A percentile compares a stretch with the other conserved stretches of the same genome.
Conservation (phyloP, 2,113 vertebrate genomes). For the Pachyramphus minor region DNA sequence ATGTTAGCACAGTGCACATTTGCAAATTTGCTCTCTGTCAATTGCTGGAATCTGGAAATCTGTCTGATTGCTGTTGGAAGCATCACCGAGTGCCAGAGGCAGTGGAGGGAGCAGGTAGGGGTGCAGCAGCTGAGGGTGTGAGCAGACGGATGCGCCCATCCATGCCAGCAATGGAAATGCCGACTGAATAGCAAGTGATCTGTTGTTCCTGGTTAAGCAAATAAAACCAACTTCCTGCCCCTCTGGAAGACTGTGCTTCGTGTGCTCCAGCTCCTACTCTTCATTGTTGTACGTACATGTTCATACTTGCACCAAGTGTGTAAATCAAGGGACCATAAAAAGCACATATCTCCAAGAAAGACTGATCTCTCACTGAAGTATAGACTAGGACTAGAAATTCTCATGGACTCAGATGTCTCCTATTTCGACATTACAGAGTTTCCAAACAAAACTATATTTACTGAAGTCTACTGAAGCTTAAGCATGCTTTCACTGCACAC, state of each 20-base stretch:
- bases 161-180: constrained; percentile 6
- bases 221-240: neutral
- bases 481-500: neutral
- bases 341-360: neutral
- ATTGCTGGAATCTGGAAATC: constrained; percentile 31
- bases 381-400: neutral
- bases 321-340: neutral
- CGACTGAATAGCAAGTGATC: neutral
- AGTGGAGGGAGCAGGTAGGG: constrained; percentile 5
- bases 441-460: neutral
- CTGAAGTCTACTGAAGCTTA: neutral
- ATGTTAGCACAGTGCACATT: neutral
- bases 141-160: neutral
- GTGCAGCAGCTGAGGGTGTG: neutral
- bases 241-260: neutral
- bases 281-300: neutral
- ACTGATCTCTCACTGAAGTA: neutral
- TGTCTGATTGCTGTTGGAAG: neutral
- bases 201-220: constrained; percentile 4
- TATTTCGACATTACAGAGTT: neutral
- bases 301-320: neutral
- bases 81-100: neutral
- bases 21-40: constrained; percentile 32
- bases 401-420: neutral
- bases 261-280: neutral